Conservation (phyloP, 2,113 vertebrate genomes). For the Lophura nycthemera region DNA sequence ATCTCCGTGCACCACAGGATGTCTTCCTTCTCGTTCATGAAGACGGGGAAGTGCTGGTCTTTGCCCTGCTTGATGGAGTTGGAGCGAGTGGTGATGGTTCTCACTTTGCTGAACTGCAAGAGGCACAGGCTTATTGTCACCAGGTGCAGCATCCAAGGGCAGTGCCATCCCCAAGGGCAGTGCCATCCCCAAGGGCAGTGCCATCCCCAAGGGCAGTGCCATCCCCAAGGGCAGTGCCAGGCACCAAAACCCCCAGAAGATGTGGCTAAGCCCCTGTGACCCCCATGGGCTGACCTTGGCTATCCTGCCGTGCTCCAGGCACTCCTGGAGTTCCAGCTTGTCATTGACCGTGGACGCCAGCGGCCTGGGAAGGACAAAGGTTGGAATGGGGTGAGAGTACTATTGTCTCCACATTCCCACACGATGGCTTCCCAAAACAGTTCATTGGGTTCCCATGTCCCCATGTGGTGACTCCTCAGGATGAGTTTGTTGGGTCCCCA, state of each 20-base stretch:
- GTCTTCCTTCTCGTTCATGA: conserved; percentile 98
- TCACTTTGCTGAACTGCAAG: conserved; percentile 95
- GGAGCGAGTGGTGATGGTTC: conserved; percentile 98
- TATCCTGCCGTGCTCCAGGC: conserved; percentile 95
- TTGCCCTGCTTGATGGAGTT: conserved; percentile 99
- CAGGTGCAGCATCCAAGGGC: too few species aligned
- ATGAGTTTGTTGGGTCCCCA: background rate
- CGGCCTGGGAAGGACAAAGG: conserved; percentile 80
- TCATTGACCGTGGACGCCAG: conserved; percentile 89
- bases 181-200: too few species aligned
- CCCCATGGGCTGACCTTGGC: conserved; percentile 87
- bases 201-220: too few species aligned
- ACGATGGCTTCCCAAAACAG: background rate
- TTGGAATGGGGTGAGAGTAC: background rate
- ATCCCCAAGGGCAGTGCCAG: too few species aligned
- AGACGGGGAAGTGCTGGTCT: conserved; percentile 98
- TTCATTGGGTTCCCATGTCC: background rate
- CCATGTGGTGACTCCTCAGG: background rate
- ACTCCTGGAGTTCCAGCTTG: conserved; percentile 94
- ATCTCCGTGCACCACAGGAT: conserved; percentile 99
- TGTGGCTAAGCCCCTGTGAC: too few species aligned
- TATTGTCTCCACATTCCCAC: background rate
- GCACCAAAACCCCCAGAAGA: too few species aligned
- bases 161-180: too few species aligned
- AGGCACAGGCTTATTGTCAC: background rate